phyloP scores from a whole-genome alignment of 2,113 vertebrate genomes.

The Reinhardtius hippoglossoides region DNA sequence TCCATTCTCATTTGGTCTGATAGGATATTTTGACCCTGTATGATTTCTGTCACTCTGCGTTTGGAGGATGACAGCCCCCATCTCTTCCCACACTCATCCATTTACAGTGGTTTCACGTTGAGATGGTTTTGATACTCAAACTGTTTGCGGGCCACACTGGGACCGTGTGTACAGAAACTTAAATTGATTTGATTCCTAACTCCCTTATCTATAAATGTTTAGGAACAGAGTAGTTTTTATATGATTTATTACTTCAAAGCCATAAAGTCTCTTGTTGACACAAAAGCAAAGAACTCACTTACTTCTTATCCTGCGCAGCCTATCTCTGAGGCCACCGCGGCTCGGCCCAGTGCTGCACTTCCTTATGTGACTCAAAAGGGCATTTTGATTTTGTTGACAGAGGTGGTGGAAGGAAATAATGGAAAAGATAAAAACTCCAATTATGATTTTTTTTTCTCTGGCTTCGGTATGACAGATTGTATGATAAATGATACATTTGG shows the following conservation, averaged over 20 bases:
- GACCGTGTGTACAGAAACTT: conserved; percentile 77
- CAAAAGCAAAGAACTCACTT: conserved; percentile 73
- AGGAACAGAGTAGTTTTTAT: conserved; percentile 84
- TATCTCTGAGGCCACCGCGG: conserved; percentile 71
- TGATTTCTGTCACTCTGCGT: conserved; percentile 41
- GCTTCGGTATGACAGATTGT: conserved; percentile 72
- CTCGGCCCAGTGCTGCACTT: conserved; percentile 58
- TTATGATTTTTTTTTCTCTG: conserved; percentile 75
- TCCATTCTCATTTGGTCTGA: conserved; percentile 3
- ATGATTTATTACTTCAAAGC: conserved; percentile 90
- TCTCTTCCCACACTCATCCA: conserved; percentile 52
- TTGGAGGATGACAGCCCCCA: conserved; percentile 33
- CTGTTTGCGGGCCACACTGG: conserved; percentile 79
- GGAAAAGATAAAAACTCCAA: conserved; percentile 83
- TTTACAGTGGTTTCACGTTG: conserved; percentile 82
- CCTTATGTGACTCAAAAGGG: conserved; percentile 68
- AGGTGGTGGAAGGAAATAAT: conserved; percentile 78
- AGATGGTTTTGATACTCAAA: conserved; percentile 80
- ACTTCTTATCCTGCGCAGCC: conserved; percentile 62
- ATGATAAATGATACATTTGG: conserved; percentile 78
- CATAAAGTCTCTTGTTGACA: conserved; percentile 84
- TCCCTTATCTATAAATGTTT: conserved; percentile 88
- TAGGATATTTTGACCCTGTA: conserved; percentile 16
- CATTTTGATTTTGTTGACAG: conserved; percentile 83
- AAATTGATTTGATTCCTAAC: conserved; percentile 88